These are phyloP conservation scores for Caiman crocodilus DNA, from an alignment of 2,797 vertebrate species.

Conservation along the genomic window DNA sequence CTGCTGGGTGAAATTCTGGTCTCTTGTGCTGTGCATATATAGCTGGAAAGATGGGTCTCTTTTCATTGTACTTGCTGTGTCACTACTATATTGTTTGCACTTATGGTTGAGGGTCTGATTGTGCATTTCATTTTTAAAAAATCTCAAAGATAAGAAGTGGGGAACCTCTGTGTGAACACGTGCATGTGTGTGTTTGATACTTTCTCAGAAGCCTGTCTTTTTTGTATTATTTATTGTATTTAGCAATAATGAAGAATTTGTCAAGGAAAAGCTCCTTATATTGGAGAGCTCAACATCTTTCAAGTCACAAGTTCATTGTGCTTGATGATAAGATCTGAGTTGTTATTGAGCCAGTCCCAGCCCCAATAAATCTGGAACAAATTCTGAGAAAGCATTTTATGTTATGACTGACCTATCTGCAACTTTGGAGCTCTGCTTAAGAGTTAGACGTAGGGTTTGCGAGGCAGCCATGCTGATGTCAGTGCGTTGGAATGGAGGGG, in stretches of 20 bases:
- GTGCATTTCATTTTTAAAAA: background rate
- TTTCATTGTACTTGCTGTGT: background rate
- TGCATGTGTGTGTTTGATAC: background rate
- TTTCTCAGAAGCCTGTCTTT: background rate
- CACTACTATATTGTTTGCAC: background rate
- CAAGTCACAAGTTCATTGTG: conserved; percentile 26
- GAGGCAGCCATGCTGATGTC: conserved; percentile 81
- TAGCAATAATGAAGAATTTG: background rate
- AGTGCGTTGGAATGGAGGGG: conserved; percentile 76
- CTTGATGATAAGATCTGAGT: conserved; percentile 56
- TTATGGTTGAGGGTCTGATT: background rate
- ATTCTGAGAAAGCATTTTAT: conserved; percentile 71
- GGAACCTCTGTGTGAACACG: background rate
- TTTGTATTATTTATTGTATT: background rate
- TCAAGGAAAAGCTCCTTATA: background rate
- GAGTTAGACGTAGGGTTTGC: conserved; percentile 80
- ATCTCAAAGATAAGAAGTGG: background rate
- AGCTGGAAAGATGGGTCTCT: background rate
- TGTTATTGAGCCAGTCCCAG: conserved; percentile 39
- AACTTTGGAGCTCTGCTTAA: conserved; percentile 79
- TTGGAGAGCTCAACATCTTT: background rate
- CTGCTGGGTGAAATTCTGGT: background rate
- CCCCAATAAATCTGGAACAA: conserved; percentile 70
- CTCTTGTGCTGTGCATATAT: background rate
- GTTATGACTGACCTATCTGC: conserved; percentile 71